Base-by-base conservation (phyloP, 2,797 vertebrate species). In the Serranus cabrilla region DNA sequence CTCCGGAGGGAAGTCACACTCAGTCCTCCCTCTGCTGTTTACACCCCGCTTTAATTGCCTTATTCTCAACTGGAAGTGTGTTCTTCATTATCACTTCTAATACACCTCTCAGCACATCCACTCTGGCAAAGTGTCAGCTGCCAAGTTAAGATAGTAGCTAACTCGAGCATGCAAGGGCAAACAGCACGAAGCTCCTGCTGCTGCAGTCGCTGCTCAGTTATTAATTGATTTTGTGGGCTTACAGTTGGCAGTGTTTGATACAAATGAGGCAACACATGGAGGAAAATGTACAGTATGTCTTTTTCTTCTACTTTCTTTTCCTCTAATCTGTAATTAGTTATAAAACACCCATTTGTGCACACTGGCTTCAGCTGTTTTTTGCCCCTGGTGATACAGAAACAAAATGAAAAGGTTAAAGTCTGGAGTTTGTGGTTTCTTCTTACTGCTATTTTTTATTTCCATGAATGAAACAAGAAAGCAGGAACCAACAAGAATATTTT, bases 51-150 rank as follows among this genome's bases (percentile, higher is more conserved):
- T 91, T 92, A 94, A 93, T 91, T 92, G 89, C 90, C 81, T 92
- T 69, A 47, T 80, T 89, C 80, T 92, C 85, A 64, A 90, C 89
- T 91, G 79, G 82, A 85, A 93, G 91, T 90, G 93, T 90, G 87
- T 88, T 91, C 85, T 93, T 94, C 93, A 94, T 94, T 95, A 94
- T 90, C 94, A 91, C 91, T 83, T 89, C 88, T 93, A 94, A 94
- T 93, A 62, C 89, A 93, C 91, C 92, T 93, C 90, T 94, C 92
- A 93, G 88, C 91, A 91, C 90, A 88, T 89, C 86, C 76, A 84
- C 84, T 65, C 84, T 83, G 90, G 88, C 90, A 89, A 86, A 88
- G 90, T 92, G 91, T 92, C 92, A 93, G 83, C 85, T 76, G 87
- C 77, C 89, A 70, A 89, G 89, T 91, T 80, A 80, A 86, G 81